Evolutionary conservation across 2,113 vertebrate species (phyloP).

Genomic region (Gavialis gangeticus): DNA sequence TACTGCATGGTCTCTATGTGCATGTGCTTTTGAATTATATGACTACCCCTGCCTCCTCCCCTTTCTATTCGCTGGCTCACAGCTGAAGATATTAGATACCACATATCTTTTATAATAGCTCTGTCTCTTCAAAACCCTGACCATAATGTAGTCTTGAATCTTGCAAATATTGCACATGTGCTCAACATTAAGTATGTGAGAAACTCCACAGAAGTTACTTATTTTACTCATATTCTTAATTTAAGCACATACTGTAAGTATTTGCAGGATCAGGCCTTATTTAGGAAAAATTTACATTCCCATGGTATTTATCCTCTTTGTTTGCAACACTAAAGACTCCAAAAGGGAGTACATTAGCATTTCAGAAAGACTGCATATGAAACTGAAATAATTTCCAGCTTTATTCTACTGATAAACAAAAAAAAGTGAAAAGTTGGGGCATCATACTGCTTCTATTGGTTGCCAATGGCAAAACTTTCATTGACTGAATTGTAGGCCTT

Average conservation of each 20-base stretch:
- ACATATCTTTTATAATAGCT: not conserved
- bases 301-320: not conserved
- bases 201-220: not conserved
- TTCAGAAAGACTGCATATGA: not conserved
- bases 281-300: not conserved
- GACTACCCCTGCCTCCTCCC: not conserved
- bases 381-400: not conserved
- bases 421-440: not conserved
- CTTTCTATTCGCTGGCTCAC: not conserved
- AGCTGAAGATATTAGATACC: not conserved
- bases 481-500: not conserved
- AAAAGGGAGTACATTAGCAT: not conserved
- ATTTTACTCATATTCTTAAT: not conserved
- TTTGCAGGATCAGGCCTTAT: not conserved
- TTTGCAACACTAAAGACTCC: slow-evolving; percentile 8
- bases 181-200: not conserved
- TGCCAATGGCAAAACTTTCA: not conserved
- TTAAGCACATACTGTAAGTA: not conserved
- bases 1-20: not conserved
- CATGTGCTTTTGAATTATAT: not conserved
- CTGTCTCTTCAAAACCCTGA: not conserved
- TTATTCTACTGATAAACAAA: not conserved
- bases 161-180: not conserved
- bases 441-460: not conserved
- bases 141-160: not conserved